Conservation (phyloP, 2,113 vertebrate species). For the Plestiodon gilberti region DNA sequence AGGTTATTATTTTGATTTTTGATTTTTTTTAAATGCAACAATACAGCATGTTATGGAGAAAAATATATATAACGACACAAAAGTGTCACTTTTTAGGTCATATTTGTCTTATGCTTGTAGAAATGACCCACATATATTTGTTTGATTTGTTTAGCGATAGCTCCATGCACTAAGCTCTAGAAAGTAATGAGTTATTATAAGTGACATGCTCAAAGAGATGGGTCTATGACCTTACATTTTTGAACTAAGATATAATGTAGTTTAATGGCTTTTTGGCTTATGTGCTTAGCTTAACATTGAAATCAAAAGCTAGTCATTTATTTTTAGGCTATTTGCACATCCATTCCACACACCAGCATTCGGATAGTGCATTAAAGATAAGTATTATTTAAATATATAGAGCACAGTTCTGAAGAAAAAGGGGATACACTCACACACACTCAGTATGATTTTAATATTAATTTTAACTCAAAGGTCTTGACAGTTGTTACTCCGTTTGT, state of each 20-base stretch:
- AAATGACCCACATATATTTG: constrained; percentile 22
- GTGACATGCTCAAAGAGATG: constrained; percentile 22
- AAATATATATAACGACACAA: rapidly evolving
- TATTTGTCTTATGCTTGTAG: constrained; percentile 21
- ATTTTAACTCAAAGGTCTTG: constrained; percentile 43
- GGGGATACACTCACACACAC: neutral
- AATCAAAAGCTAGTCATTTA: constrained; percentile 20
- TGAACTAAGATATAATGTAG: neutral
- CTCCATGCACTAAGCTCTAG: neutral
- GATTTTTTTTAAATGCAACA: constrained; percentile 32
- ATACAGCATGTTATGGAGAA: neutral
- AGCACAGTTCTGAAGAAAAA: neutral
- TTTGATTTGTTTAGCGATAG: constrained; percentile 30
- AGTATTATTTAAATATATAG: constrained; percentile 1
- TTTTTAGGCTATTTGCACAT: constrained; percentile 24
- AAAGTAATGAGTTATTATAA: constrained; percentile 26
- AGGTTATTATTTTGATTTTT: constrained; percentile 10
- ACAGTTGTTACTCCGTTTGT: constrained; percentile 16
- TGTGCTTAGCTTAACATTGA: constrained; percentile 11
- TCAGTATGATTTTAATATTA: constrained; percentile 17
- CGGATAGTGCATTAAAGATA: neutral
- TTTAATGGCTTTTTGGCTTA: constrained; percentile 14
- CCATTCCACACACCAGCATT: neutral
- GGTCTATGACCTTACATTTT: constrained; percentile 32
- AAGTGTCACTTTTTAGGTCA: constrained; percentile 39